These are phyloP conservation scores for Otis tarda DNA, from an alignment of 2,113 vertebrate species.

Conservation along the genomic window DNA sequence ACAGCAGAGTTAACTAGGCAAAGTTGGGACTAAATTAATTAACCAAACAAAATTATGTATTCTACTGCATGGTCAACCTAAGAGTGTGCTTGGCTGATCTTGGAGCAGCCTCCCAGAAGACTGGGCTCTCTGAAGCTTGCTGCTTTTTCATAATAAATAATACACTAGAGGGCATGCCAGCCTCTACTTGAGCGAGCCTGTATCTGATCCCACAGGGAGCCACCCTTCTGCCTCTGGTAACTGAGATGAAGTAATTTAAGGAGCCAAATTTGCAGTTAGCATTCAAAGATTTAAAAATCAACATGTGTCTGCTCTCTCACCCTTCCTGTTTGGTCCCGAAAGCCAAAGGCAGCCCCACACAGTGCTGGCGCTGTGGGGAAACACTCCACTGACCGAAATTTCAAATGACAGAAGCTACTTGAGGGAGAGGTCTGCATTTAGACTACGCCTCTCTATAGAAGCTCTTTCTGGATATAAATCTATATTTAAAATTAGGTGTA, in stretches of 20 bases:
- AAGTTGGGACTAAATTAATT: background rate
- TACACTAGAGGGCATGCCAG: conserved; percentile 37
- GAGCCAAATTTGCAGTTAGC: background rate
- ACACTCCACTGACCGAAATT: rapidly evolving
- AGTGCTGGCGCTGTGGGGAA: background rate
- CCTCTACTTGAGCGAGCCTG: background rate
- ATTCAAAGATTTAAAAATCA: background rate
- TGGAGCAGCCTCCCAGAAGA: background rate
- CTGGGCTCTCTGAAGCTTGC: background rate
- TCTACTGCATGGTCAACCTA: background rate
- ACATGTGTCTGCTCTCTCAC: background rate
- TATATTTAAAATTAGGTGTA: background rate
- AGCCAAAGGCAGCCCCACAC: background rate
- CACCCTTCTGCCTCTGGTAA: background rate
- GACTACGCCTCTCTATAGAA: rapidly evolving
- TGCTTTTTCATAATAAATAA: background rate
- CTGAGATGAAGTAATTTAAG: background rate
- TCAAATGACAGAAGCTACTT: background rate
- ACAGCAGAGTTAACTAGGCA: background rate
- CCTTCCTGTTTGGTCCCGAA: background rate
- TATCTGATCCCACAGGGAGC: background rate
- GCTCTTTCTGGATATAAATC: background rate
- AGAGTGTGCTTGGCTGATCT: background rate
- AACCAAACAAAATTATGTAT: background rate
- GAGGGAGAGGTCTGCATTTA: background rate